Evolutionary conservation across 2,888 invertebrate genomes (phyloP), one percentile per base, ranked within the genome.

Genomic region (Amitus sp.): DNA sequence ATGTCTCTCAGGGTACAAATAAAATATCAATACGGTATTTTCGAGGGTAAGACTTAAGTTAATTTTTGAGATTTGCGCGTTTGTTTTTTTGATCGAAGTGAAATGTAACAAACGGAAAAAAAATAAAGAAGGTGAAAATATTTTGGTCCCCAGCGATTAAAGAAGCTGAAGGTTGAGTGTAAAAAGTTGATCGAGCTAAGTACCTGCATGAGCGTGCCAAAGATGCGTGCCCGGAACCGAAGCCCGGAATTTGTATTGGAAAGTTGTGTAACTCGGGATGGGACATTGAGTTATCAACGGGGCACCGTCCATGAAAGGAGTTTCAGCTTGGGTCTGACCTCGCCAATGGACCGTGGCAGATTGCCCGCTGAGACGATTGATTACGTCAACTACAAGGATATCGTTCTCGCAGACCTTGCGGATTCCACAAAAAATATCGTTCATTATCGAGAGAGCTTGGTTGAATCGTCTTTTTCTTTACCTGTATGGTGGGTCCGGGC

Each of bases 211-310:
- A 15, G 90, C 87, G 66, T 91, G 91, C 83, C 90, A 92, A 69
- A 90, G 87, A 80, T 89, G 90, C 0, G 90, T 91, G 13, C 92
- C 92, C 1, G 89, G 85, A 0, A 86, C 79, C 0, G 87, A 85
- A 0, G 90, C 91, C 39, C 87, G 84, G 73, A 91, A 91, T 61
- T 88, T 88, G 73, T 92, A 92, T 73, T 89, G 88, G 73, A 89
- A 92, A 0, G 86, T 87, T 1, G 88, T 86, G 60, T 87, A 88
- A 71, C 88, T 88, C 0, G 85, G 82, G 66, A 92, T 89, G 0
- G 91, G 90, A 69, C 91, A 92, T 74, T 92, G 92, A 0, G 91
- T 90, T n/a, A 92, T 84, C 86, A 90, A 87, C 0, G 91, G 89
- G 2, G 89, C 89, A 1, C 92, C 92, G 68, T 92, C 92, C 90